Base-by-base conservation (phyloP, 2,888 invertebrate species). In the Stegophylla sp. region DNA sequence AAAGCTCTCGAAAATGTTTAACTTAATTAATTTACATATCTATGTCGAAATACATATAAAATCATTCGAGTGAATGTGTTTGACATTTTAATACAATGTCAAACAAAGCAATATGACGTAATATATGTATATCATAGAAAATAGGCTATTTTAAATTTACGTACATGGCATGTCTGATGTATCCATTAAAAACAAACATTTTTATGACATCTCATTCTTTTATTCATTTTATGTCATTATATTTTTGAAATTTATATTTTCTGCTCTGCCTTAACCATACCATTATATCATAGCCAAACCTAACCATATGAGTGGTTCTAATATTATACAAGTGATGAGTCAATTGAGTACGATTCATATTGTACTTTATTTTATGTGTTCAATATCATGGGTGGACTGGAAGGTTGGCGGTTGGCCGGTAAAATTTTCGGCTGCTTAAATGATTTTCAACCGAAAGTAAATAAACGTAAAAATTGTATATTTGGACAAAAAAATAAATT, bases 161-260 rank as follows among this genome's bases (percentile, higher is more conserved):
- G n/a, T n/a, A n/a, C n/a, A n/a, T n/a, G n/a, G n/a, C n/a, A n/a
- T n/a, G n/a, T n/a, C n/a, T n/a, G 28, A 59, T 43, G 17, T 59
- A 43, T 59, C 43, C 72, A 61, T 63, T 74, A 48, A 63, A 74
- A 74, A 45, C 73, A 61, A 45, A 73, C 45, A 20, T 61, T 73
- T 61, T 28, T 61, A 74, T 51, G 74, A 63, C 74, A 48, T 74
- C 63, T 48, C 28, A 63, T 63, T 28, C 13, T 63, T 45, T 63
- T 74, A 74, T 74, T 63, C 61, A 48, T 74, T 74, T 74, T 34
- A 23, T 28, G n/a, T n/a, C n/a, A n/a, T 51, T 17, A 10, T 48
- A 23, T 41, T 56, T 72, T 43, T n/a, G 28, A 69, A 69, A 53
- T 53, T 15, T 53, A 41, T 73, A 43, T 73, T 26, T 43, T 73